These are phyloP conservation scores for Araneus ventricosus DNA, from an alignment of 1,140 invertebrate genomes.

Conservation along the genomic window DNA sequence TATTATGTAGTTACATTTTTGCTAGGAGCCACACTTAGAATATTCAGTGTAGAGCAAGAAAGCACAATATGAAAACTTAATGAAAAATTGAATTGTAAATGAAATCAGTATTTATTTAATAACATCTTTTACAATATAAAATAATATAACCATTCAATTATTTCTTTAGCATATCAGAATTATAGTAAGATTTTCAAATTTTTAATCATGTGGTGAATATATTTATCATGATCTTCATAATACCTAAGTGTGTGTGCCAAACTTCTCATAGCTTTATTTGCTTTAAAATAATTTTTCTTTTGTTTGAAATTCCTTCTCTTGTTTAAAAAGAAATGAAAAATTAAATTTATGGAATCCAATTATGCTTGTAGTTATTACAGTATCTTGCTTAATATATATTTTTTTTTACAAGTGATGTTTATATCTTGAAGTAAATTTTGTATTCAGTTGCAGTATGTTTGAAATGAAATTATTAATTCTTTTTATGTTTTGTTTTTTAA, in stretches of 20 bases:
- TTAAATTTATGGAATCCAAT: no score
- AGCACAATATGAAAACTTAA: no score
- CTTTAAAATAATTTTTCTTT: no score
- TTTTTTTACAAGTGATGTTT: not conserved
- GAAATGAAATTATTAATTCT: no score
- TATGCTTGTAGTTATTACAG: no score
- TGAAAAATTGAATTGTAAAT: no score
- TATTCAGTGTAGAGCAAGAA: not conserved
- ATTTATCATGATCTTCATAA: not conserved
- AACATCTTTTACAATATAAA: no score
- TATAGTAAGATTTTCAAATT: not conserved
- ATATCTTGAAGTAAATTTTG: not conserved
- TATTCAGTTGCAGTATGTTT: no score
- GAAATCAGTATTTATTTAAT: no score
- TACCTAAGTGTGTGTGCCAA: conserved; percentile 7
- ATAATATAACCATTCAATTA: not conserved
- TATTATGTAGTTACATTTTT: not conserved
- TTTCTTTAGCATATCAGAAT: not conserved
- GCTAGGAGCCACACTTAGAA: conserved; percentile 7
- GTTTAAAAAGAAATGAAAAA: no score
- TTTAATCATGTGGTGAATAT: not conserved
- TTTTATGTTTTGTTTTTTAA: not conserved
- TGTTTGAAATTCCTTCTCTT: no score
- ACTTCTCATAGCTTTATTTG: not conserved
- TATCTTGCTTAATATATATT: not conserved